Evolutionary conservation across 2,797 vertebrate genomes (phyloP), one percentile per base, ranked within the genome.

Genomic region (Allobates femoralis): DNA sequence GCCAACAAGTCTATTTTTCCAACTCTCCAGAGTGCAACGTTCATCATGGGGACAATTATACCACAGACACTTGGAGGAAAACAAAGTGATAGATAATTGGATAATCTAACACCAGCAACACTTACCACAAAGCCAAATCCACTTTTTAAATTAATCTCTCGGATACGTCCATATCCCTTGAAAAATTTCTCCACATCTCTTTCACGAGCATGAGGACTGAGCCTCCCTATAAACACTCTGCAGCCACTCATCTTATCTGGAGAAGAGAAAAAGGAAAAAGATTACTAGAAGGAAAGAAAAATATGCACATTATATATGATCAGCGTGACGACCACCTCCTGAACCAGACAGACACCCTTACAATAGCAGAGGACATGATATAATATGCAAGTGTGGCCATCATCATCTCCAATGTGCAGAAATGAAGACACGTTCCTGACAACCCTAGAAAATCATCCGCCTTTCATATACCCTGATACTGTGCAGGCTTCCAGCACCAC

Each of bases 121-220:
- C 96, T 91, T n/a, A 98, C 97, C 95, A 98, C 97, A 92, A 98
- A 98, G 7, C 97, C 97, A 89, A 98, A 98, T 8, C 97, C 97
- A 76, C 98, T 98, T 90, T 98, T 98, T 5, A 98, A 91, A 89
- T 97, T 97, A 79, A 98, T 97, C 90, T 98, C 97, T 7, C 97
- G 91, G 88, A 98, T 98, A 50, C 96, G 95, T 18, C 97, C 97
- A n/a, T 97, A 98, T 12, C 97, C 97, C 89, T 98, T 98, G 90
- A 98, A 98, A 89, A 98, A 98, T 86, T 97, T 98, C 91, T 98
- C 97, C 85, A 98, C 97, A 1, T 98, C 97, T 80, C 96, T 93
- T 78, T 98, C 97, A 81, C 97, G 94, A 84, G 97, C 97, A 0
- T 97, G 96, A 0, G 97, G 96, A 91, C 97, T 98, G 89, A 98